phyloP scores from a whole-genome alignment of 2,888 invertebrate species.

The Acrobasis consociella region DNA sequence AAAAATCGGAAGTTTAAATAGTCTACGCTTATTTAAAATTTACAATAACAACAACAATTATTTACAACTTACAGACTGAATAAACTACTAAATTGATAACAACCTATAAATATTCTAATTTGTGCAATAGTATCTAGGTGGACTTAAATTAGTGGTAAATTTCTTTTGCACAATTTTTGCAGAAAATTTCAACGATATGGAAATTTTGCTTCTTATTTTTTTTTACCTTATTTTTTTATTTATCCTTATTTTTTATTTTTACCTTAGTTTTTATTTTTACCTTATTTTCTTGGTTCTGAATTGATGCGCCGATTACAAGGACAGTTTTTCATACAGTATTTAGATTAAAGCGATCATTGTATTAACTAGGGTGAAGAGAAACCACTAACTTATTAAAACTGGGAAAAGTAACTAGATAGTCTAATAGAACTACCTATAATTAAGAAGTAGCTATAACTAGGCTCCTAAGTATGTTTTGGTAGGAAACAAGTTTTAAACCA shows the following conservation, averaged over 20 bases:
- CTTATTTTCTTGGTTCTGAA: background rate
- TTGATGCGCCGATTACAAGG: no score
- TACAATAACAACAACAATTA: constrained; percentile 52
- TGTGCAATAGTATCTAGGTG: constrained; percentile 35
- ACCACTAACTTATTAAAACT: no score
- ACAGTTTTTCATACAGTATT: no score
- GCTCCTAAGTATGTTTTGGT: no score
- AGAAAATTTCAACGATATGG: background rate
- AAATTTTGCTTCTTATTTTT: background rate
- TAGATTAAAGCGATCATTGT: no score
- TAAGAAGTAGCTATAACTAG: no score
- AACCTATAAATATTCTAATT: constrained; percentile 35
- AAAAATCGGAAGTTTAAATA: constrained; percentile 36
- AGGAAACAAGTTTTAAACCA: no score
- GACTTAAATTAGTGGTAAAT: constrained; percentile 20
- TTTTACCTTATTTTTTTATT: background rate
- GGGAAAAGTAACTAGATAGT: no score
- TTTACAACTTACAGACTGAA: constrained; percentile 35
- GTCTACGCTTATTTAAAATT: constrained; percentile 46
- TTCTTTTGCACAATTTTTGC: background rate
- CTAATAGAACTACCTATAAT: no score
- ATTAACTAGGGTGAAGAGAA: no score
- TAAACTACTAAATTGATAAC: constrained; percentile 33
- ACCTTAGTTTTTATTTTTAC: no score
- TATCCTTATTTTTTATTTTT: no score